Evolutionary conservation across 2,888 invertebrate genomes (phyloP), one percentile per base, ranked within the genome.

Genomic region (Lithosia quadra): DNA sequence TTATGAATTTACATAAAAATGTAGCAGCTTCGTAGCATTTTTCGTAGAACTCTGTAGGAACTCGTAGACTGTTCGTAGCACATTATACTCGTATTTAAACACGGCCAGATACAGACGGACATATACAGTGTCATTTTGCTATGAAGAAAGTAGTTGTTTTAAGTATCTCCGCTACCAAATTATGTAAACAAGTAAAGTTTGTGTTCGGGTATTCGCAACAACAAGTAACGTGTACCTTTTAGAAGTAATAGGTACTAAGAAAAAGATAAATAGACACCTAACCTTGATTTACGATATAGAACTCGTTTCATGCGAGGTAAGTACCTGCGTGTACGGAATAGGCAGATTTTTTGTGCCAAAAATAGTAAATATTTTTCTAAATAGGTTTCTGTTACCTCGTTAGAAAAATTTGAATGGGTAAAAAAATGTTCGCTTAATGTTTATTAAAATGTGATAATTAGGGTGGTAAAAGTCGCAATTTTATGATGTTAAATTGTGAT

Each of bases 131-230:
- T 24, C 39, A 10, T 15, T 39, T 60, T 22, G 21, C 15, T 13
- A 21, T 11, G 9, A 36, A 59, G 11, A 55, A 22, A 55, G 22
- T 11, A 61, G 7, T 60, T 34, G 76, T 76, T 77, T 71, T 73
- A 76, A 68, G 59, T 67, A 71, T 68, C 59, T 63, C 64, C 68
- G 63, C 63, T 39, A 58, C 33, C 67, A 63, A 76, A 71, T 76
- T 79, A 77, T 79, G 77, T 74, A 76, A 79, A 73, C 71, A 73
- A 79, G 65, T 62, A 4, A 80, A 73, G 64, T 80, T 75, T 69
- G 62, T 73, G 72, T 69, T 67, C 72, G 57, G 18, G 13, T 49
- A 34, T 4, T 13, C 61, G 68, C 69, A 72, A 72, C 72, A 75
- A 72, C 70, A 68, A 65, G 69, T 78, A 68, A 75, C 68, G 71